Evolutionary conservation across 1,140 invertebrate genomes (phyloP), one percentile per base, ranked within the genome.

Genomic region (Drosophila trapezifrons): DNA sequence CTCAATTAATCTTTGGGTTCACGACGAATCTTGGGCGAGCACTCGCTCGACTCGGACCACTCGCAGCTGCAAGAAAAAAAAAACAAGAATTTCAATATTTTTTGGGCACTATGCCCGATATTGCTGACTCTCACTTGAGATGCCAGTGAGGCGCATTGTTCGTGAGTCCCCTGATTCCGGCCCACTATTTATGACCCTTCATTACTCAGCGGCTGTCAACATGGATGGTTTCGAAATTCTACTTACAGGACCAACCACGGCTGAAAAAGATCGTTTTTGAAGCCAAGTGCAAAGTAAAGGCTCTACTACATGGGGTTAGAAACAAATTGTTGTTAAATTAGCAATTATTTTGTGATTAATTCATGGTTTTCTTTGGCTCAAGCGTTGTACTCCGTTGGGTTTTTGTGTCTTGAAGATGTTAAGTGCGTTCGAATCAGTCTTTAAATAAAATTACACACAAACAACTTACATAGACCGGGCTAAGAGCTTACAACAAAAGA

Each of bases 291-390:
- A 89, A 80, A 78, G 80, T 89, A 78, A 54, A 75, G 54, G 63
- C 55, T 58, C 60, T 59, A 45, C 67, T 59, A 55, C 67, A 9
- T 56, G 29, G 29, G 46, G 84, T 89, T 87, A 89, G 64, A 35
- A 62, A 73, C 45, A 52, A 52, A 74, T 79, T 83, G 83, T 86
- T 89, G 77, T 89, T 89, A 89, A 89, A 89, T 89, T 89, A 89
- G 84, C 84, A 89, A 89, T 89, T 89, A 89, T 87, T 77, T 46
- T 40, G 66, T 55, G 58, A 78, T 87, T 82, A 77, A 78, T 80
- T 47, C 55, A 56, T 71, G 45, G 17, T 58, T 66, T 42, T 46
- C 57, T 25, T 64, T 66, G 52, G 81, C 72, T 74, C n/a, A 85
- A 80, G 77, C 76, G 56, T 63, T 10, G 65, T 78, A 59, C 70